Conservation (phyloP, 2,113 vertebrate genomes). For the Dipodomys stephensi region DNA sequence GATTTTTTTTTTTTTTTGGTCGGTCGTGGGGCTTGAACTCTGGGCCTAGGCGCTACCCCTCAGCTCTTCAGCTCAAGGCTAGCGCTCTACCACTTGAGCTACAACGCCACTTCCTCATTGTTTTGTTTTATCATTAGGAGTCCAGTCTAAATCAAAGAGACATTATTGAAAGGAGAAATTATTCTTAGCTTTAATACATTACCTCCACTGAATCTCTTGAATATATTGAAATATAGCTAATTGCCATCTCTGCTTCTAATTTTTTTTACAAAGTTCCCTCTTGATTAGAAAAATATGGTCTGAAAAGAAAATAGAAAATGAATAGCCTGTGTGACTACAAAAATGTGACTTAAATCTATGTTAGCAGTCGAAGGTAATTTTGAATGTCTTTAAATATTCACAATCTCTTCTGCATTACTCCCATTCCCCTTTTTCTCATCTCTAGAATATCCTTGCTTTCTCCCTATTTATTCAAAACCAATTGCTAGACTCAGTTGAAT, state of each 20-base stretch:
- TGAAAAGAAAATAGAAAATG: conserved; percentile 23
- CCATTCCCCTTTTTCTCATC: not conserved
- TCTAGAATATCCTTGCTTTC: not conserved
- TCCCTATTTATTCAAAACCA: not conserved
- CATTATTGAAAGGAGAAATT: not conserved
- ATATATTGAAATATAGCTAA: conserved; percentile 24
- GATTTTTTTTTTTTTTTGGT: no score
- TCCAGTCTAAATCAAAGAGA: not conserved
- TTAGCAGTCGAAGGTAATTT: not conserved
- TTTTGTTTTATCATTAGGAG: conserved; percentile 15
- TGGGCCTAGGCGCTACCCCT: no score
- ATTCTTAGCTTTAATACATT: not conserved
- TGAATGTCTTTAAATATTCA: conserved; percentile 3
- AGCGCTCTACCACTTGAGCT: no score
- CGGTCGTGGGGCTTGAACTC: no score
- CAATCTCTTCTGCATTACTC: not conserved
- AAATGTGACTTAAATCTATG: conserved; percentile 36
- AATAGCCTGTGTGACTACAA: not conserved
- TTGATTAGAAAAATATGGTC: conserved; percentile 1
- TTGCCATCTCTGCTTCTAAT: not conserved
- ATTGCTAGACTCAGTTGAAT: not conserved
- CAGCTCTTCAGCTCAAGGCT: no score
- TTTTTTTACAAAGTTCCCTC: not conserved
- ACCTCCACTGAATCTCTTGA: conserved; percentile 16
- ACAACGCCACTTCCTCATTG: no score